A percentile compares a stretch with the other conserved stretches of the same genome.
These are phyloP conservation scores for Danio choprae DNA, from an alignment of 2,797 vertebrate species.

Conservation along the genomic window DNA sequence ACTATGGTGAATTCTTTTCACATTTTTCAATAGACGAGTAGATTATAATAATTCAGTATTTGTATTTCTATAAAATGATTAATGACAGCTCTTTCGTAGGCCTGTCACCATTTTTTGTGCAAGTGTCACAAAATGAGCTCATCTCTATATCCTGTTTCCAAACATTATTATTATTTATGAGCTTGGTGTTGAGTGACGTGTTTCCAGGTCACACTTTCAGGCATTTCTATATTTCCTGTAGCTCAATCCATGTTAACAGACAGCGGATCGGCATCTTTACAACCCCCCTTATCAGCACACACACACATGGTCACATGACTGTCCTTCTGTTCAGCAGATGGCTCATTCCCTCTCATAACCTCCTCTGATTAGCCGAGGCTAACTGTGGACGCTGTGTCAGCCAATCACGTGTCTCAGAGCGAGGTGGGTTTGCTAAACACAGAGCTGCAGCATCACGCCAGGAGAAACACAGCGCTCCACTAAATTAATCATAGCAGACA, in stretches of 20 bases:
- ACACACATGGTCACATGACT: slow-evolving; percentile 70
- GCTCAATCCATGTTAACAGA: not conserved
- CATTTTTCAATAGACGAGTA: not conserved
- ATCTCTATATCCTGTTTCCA: not conserved
- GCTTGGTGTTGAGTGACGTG: not conserved
- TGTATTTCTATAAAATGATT: not conserved
- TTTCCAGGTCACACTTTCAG: not conserved
- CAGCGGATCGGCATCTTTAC: slow-evolving; percentile 18
- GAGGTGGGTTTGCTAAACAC: slow-evolving; percentile 55
- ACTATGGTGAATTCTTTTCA: not conserved
- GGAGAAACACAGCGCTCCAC: slow-evolving; percentile 62
- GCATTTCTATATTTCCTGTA: slow-evolving; percentile 43
- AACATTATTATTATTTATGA: not conserved
- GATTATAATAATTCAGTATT: not conserved
- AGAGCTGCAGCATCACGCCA: slow-evolving; percentile 64
- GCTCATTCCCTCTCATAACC: slow-evolving; percentile 39
- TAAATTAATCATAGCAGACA: slow-evolving; percentile 78
- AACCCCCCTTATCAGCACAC: slow-evolving; percentile 69
- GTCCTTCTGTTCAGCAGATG: slow-evolving; percentile 65
- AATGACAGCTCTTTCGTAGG: not conserved
- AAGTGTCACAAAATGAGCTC: not conserved
- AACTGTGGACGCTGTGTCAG: slow-evolving; percentile 46
- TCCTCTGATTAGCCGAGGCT: slow-evolving; percentile 64
- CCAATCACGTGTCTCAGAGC: slow-evolving; percentile 62
- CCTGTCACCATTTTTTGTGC: not conserved